phyloP scores from a whole-genome alignment of 2,113 vertebrate species.

The Climacteris rufus region DNA sequence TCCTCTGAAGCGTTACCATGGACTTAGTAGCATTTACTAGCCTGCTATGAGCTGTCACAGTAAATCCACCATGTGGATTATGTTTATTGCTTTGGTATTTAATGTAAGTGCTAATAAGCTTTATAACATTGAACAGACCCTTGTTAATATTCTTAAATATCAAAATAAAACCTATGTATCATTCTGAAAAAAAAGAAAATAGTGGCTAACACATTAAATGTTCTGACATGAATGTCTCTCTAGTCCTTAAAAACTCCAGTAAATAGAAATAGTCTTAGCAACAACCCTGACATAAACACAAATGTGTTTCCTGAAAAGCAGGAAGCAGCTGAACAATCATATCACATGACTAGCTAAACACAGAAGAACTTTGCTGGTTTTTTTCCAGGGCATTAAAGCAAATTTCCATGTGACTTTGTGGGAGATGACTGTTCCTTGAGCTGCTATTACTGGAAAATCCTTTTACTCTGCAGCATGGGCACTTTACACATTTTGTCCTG shows the following conservation, averaged over 20 bases:
- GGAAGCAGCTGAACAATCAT: slow-evolving; percentile 53
- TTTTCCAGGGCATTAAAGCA: slow-evolving; percentile 29
- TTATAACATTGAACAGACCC: background rate
- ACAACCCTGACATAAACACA: background rate
- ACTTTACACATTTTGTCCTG: background rate
- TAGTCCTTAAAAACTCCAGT: background rate
- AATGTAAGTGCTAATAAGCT: background rate
- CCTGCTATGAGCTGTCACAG: background rate
- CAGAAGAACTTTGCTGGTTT: background rate
- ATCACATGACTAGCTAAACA: slow-evolving; percentile 40
- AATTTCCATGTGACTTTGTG: slow-evolving; percentile 15
- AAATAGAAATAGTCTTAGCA: slow-evolving; percentile 19
- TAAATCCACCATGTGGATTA: background rate
- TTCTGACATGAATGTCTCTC: background rate
- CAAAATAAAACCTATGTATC: background rate
- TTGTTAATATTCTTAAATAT: background rate
- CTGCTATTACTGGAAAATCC: background rate
- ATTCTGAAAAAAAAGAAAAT: background rate
- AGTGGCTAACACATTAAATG: background rate
- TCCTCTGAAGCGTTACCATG: background rate
- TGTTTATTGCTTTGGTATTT: background rate
- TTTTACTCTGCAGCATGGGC: background rate
- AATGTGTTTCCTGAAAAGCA: slow-evolving; percentile 57
- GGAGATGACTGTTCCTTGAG: background rate
- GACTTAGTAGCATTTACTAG: background rate